phyloP scores from a whole-genome alignment of 1,140 invertebrate species.

The Oryzaephilus surinamensis region DNA sequence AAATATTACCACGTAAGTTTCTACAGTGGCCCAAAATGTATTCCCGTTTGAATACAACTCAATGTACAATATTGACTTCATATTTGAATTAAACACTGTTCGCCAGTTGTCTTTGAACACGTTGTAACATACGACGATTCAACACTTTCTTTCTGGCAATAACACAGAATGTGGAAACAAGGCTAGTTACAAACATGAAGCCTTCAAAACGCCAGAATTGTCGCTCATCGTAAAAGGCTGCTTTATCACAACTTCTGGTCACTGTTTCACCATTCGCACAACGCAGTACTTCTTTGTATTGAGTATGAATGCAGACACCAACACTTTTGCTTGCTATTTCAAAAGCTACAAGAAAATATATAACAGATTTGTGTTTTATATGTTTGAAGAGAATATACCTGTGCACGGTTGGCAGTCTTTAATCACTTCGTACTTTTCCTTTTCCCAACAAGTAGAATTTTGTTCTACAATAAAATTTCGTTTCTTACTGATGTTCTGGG shows the following conservation, averaged over 20 bases:
- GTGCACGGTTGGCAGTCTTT: constrained; percentile 71
- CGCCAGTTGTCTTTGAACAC: constrained; percentile 41
- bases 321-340: constrained; percentile 61
- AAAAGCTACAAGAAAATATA: constrained; percentile 45
- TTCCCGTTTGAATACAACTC: constrained; percentile 3
- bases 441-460: constrained; percentile 61
- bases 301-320: constrained; percentile 55
- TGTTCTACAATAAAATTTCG: constrained; percentile 56
- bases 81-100: constrained; percentile 34
- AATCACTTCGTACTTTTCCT: constrained; percentile 56
- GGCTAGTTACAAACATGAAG: constrained; percentile 54
- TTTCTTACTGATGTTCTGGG: constrained; percentile 32
- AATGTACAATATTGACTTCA: constrained; percentile 13
- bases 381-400: constrained; percentile 37
- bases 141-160: constrained; percentile 30
- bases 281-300: constrained; percentile 57
- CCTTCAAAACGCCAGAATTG: constrained; percentile 78
- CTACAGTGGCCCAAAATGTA: too few relatives aligned
- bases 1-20: too few relatives aligned
- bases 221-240: constrained; percentile 60
- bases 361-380: constrained; percentile 7
- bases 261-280: constrained; percentile 59
- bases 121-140: constrained; percentile 36
- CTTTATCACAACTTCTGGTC: constrained; percentile 56
- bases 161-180: constrained; percentile 44